Evolutionary conservation across 2,888 invertebrate species (phyloP).

Genomic region (Oligia latruncula): DNA sequence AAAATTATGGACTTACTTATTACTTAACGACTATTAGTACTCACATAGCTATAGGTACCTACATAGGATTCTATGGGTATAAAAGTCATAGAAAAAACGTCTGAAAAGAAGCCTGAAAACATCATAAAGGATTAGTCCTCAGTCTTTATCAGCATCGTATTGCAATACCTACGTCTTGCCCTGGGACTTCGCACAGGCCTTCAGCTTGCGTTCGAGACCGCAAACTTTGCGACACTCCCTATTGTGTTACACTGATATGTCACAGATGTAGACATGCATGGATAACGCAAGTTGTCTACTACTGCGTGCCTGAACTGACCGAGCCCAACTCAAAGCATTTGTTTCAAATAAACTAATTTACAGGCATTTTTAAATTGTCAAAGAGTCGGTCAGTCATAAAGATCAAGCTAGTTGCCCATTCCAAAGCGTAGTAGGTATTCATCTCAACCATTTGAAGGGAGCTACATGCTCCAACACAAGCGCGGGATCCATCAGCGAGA

Average conservation of each 20-base stretch:
- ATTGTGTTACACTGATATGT: slow-evolving; percentile 41
- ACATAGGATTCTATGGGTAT: not conserved
- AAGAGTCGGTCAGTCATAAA: no score
- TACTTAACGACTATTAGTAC: no score
- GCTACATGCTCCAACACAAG: no score
- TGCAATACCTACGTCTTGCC: slow-evolving; percentile 31
- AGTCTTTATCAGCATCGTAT: slow-evolving; percentile 30
- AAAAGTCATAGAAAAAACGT: not conserved
- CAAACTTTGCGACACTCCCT: slow-evolving; percentile 51
- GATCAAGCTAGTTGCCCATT: no score
- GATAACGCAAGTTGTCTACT: not conserved
- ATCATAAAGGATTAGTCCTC: slow-evolving; percentile 31
- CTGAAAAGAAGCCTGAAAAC: slow-evolving; percentile 40
- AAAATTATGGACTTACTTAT: not conserved
- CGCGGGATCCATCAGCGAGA: no score
- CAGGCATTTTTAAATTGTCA: no score
- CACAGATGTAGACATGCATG: slow-evolving; percentile 16
- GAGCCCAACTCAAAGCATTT: no score
- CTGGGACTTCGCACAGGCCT: slow-evolving; percentile 35
- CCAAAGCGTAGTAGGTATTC: no score
- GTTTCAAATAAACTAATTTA: no score
- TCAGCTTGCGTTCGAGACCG: slow-evolving; percentile 28
- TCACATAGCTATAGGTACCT: not conserved
- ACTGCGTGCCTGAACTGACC: not conserved
- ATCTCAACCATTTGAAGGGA: no score